phyloP scores from a whole-genome alignment of 2,113 vertebrate genomes.

The Vireo altiloquus region DNA sequence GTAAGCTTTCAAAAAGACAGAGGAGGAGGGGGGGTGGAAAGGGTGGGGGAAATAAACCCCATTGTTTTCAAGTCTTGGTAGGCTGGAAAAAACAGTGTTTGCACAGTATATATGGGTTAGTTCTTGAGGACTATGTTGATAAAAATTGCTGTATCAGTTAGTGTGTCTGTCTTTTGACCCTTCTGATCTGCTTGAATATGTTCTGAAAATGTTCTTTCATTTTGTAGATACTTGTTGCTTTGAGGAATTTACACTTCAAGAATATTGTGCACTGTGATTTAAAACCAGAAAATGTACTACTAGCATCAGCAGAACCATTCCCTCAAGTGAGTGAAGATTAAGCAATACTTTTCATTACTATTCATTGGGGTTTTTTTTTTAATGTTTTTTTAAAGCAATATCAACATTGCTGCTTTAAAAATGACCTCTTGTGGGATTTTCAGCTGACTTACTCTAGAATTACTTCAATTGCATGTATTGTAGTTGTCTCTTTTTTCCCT shows the following conservation, averaged over 20 bases:
- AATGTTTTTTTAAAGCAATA: not conserved
- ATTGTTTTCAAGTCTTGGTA: not conserved
- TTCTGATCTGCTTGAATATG: not conserved
- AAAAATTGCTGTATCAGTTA: not conserved
- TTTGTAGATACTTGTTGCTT: constrained; percentile 91
- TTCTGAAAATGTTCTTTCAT: constrained; percentile 2
- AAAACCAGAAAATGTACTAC: constrained; percentile 97
- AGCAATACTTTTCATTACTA: not conserved
- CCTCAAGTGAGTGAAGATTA: constrained; percentile 82
- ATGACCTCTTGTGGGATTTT: not conserved
- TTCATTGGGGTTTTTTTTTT: not conserved
- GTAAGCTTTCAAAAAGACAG: not conserved
- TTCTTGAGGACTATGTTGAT: not conserved
- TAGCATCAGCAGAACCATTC: constrained; percentile 95
- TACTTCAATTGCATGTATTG: not conserved
- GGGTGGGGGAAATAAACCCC: not conserved
- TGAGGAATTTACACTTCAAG: constrained; percentile 98
- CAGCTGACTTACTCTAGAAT: not conserved
- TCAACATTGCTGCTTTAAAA: not conserved
- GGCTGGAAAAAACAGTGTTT: not conserved
- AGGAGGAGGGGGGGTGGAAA: accelerated
- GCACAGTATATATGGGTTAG: not conserved
- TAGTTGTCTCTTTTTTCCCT: not conserved
- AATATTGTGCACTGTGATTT: constrained; percentile 99
- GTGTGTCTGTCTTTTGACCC: not conserved